phyloP scores from a whole-genome alignment of 2,113 vertebrate species.

The Coregonus clupeaformis region DNA sequence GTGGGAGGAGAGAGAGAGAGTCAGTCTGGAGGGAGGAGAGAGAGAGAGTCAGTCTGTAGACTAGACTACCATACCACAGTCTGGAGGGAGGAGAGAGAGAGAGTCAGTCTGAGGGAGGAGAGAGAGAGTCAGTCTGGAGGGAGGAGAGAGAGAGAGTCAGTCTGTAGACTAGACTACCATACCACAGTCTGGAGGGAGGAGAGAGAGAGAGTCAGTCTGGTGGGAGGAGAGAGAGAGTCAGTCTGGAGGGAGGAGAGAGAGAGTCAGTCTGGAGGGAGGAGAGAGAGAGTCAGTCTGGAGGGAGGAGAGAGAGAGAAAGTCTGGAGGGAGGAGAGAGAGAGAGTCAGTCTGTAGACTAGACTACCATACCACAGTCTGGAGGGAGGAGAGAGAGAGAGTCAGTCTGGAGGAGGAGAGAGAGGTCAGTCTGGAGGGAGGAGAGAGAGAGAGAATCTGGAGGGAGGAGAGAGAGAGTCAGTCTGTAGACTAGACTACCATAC shows the following conservation, averaged over 20 bases:
- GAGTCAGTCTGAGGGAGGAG: not conserved
- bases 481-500: no score
- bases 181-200: slow-evolving; percentile 78
- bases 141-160: no score
- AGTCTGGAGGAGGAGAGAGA: not conserved
- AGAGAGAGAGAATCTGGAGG: slow-evolving; percentile 69
- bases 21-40: not conserved
- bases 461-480: not conserved
- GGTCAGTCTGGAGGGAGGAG: no score
- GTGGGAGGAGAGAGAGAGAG: not conserved
- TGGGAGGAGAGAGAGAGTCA: not conserved
- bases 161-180: no score
- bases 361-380: slow-evolving; percentile 75
- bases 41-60: not conserved
- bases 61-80: slow-evolving; percentile 68
- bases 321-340: no score
- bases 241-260: no score
- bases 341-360: no score
- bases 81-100: slow-evolving; percentile 49
- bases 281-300: not conserved
- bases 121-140: not conserved
- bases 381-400: not conserved
- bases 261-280: slow-evolving; percentile 75
- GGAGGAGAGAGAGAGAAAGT: not conserved
- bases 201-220: not conserved